phyloP scores from a whole-genome alignment of 2,113 vertebrate genomes.

The Heloderma charlesbogerti region DNA sequence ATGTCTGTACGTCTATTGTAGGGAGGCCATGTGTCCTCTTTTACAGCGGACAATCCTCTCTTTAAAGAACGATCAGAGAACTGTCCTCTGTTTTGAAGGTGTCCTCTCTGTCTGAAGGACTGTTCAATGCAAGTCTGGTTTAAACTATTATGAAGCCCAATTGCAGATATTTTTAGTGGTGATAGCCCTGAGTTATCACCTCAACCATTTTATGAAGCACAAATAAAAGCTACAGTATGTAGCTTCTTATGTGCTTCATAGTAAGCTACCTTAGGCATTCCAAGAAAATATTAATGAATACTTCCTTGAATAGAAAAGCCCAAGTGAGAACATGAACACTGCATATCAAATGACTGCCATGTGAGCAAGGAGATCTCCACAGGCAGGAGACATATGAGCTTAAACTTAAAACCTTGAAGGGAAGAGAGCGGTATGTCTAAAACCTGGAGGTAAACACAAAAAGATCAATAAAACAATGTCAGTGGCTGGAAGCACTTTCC shows the following conservation, averaged over 20 bases:
- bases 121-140: too few relatives aligned
- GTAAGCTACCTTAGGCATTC: background rate
- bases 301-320: background rate
- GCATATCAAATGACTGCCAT: background rate
- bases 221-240: background rate
- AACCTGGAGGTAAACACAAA: constrained; percentile 5
- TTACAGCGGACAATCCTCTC: too few relatives aligned
- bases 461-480: constrained; percentile 31
- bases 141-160: background rate
- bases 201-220: constrained; percentile 24
- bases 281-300: background rate
- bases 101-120: too few relatives aligned
- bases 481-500: constrained; percentile 21
- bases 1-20: background rate
- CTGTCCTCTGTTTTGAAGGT: too few relatives aligned
- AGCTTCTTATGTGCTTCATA: background rate
- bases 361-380: background rate
- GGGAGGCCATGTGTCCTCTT: background rate
- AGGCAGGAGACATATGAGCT: fast-evolving
- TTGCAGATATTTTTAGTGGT: background rate
- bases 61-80: too few relatives aligned
- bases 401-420: constrained; percentile 27
- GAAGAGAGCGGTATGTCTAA: background rate
- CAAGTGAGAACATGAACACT: background rate
- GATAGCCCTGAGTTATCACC: background rate